Evolutionary conservation across 2,797 vertebrate genomes (phyloP).

Genomic region (Alectoris magna): DNA sequence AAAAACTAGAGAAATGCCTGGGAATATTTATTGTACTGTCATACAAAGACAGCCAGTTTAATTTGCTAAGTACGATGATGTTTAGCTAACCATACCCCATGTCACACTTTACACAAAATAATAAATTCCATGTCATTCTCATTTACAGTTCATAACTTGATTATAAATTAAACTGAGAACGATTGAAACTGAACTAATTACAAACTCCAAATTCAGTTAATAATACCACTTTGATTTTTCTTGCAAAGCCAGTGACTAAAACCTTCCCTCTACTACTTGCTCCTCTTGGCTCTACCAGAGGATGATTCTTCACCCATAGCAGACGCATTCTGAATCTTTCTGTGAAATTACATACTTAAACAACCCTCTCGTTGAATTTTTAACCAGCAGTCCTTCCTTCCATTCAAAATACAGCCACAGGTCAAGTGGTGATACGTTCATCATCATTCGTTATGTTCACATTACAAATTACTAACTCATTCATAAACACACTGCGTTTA

Average conservation of each 20-base stretch:
- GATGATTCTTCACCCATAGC: not conserved
- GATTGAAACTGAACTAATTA: slow-evolving; percentile 48
- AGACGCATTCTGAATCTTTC: not conserved
- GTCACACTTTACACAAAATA: slow-evolving; percentile 53
- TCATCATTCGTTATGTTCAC: too few species aligned
- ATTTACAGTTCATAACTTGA: slow-evolving; percentile 55
- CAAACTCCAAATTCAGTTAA: not conserved
- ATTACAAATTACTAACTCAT: not conserved
- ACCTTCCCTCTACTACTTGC: not conserved
- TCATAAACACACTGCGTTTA: not conserved
- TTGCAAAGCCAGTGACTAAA: not conserved
- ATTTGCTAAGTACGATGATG: slow-evolving; percentile 49
- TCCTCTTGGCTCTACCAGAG: not conserved
- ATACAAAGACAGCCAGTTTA: slow-evolving; percentile 32
- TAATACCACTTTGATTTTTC: not conserved
- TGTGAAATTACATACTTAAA: not conserved
- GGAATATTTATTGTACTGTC: slow-evolving; percentile 21
- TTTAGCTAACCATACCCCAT: slow-evolving; percentile 18
- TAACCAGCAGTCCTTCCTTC: not conserved
- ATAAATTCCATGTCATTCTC: slow-evolving; percentile 52
- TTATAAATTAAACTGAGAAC: slow-evolving; percentile 61
- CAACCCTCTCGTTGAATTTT: not conserved
- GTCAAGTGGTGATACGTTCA: not conserved
- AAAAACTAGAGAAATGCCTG: slow-evolving; percentile 27
- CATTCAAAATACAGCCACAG: not conserved